Evolutionary conservation across 2,797 vertebrate genomes (phyloP), one percentile per base, ranked within the genome.

Genomic region (Cossypha heuglini): DNA sequence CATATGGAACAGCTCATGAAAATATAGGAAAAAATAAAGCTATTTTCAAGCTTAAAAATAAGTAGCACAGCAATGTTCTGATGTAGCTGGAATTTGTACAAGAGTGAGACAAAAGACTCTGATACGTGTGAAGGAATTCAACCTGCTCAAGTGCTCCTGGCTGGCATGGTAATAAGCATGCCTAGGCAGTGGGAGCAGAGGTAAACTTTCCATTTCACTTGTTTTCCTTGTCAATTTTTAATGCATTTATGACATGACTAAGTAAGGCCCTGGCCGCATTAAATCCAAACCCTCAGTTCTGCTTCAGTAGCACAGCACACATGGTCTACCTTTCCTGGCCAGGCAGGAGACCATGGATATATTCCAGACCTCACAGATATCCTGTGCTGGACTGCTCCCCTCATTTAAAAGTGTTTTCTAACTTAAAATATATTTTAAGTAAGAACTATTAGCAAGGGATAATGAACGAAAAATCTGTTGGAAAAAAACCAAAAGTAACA

Each of bases 1-100:
- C 64, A 6, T 63, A 80, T 92, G 61, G 38, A 94, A 14, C 42
- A 97, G 86, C 31, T 95, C 13, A 35, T 49, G 49, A 80, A 81
- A 61, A 48, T 0, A 43, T 0, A 45, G n/a, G 14, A 12, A n/a
- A 63, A 62, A 74, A 11, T 4, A 42, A 80, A 78, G 31, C 13
- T 28, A 14, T 51, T 71, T 58, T 72, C 59, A 71, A 58, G 35
- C 64, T 75, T 71, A 40, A 66, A 62, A 40, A 68, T 58, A 55
- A 29, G 21, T 51, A 48, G 17, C 8, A 19, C 7, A 63, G 45
- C 33, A 24, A 19, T 7, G 25, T 61, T 64, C 13, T 2, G 4
- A 51, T 52, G 21, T 11, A 76, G 42, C 0, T 84, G 67, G 28
- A 71, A 72, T 37, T 14, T 58, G 18, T 2, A 6, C 16, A 40